phyloP scores from a whole-genome alignment of 2,797 vertebrate species.

The Tokudaia muenninki region DNA sequence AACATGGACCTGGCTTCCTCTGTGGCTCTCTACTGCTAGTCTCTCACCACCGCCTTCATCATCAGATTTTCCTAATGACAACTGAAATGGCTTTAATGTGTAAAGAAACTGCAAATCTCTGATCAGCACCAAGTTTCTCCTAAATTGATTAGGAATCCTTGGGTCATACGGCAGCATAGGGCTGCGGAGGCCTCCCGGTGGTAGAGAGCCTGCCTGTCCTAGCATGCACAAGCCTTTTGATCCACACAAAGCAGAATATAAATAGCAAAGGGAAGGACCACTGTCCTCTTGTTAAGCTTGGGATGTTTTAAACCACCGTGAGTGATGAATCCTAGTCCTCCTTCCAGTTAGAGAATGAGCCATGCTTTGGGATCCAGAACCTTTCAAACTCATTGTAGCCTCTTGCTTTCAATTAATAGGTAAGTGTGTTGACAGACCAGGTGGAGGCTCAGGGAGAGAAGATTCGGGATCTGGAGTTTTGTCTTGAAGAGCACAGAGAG shows the following conservation, averaged over 20 bases:
- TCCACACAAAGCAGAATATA: neutral
- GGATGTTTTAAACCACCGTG: neutral
- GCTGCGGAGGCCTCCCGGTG: fast-evolving
- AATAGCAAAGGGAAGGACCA: no score
- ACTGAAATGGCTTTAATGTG: neutral
- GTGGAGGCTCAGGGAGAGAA: constrained; percentile 99
- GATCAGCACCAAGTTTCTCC: neutral
- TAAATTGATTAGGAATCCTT: neutral
- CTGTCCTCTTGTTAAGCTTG: neutral
- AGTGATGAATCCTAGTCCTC: neutral
- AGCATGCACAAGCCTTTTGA: neutral
- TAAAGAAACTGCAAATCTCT: neutral
- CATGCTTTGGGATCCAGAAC: neutral
- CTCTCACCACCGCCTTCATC: fast-evolving
- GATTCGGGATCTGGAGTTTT: constrained; percentile 97
- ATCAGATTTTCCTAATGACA: neutral
- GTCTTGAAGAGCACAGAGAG: constrained; percentile 97
- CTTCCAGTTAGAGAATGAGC: neutral
- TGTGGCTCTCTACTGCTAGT: neutral
- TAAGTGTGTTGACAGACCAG: constrained; percentile 98
- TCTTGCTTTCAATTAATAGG: constrained; percentile 87
- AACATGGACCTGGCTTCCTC: neutral
- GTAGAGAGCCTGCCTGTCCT: no score
- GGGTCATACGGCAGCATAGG: neutral
- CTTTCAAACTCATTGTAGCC: neutral